phyloP scores from a whole-genome alignment of 2,888 invertebrate species.

The Drosophila lacicola region DNA sequence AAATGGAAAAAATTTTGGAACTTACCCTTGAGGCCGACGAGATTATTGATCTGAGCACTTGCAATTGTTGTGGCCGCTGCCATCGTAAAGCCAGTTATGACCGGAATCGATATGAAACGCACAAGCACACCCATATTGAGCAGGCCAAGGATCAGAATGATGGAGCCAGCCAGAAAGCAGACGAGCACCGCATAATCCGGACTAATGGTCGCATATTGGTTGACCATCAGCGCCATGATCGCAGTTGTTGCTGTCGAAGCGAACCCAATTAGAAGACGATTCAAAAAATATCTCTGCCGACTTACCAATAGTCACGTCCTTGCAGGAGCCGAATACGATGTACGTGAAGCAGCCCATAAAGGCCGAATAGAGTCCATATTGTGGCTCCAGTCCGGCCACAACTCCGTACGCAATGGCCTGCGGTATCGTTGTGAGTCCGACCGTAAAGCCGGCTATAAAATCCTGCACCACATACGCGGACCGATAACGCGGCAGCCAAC shows the following conservation, averaged over 20 bases:
- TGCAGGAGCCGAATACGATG: constrained; percentile 94
- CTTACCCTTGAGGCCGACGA: constrained; percentile 89
- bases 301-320: constrained; percentile 91
- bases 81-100: constrained; percentile 94
- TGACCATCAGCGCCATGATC: constrained; percentile 94
- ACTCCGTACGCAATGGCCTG: constrained; percentile 94
- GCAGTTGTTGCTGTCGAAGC: constrained; percentile 91
- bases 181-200: constrained; percentile 90
- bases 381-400: constrained; percentile 90
- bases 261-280: neutral
- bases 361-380: constrained; percentile 96
- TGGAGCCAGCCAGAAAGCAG: constrained; percentile 90
- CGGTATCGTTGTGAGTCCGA: constrained; percentile 92
- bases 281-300: neutral
- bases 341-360: constrained; percentile 98
- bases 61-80: constrained; percentile 94
- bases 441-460: constrained; percentile 93
- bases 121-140: constrained; percentile 92
- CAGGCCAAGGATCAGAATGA: constrained; percentile 90
- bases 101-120: constrained; percentile 94
- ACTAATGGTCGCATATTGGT: constrained; percentile 88
- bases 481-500: constrained; percentile 92
- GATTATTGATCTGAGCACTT: constrained; percentile 91
- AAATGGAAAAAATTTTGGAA: neutral
- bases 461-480: constrained; percentile 89